Evolutionary conservation across 2,888 invertebrate genomes (phyloP), one percentile per base, ranked within the genome.

Genomic region (Zeuzera pyrina): DNA sequence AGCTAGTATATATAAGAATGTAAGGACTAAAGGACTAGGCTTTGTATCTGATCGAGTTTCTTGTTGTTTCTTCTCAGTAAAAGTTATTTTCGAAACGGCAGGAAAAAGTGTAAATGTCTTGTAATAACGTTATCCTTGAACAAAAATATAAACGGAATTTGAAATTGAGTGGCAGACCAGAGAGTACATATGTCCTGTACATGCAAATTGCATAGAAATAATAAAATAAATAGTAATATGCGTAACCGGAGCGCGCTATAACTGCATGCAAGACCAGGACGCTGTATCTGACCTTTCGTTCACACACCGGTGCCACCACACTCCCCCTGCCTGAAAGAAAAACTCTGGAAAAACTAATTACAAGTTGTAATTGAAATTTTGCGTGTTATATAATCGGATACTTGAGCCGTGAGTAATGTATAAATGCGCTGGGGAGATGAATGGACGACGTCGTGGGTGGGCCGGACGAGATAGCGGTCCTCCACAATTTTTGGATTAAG

Each of bases 291-390:
- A 21, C 42, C 33, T 69, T 68, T 50, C 60, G 31, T 56, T 74
- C 65, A 29, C 59, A 45, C 74, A 38, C 52, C 43, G 36, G 47
- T 53, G 53, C 65, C 70, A 56, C 71, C 71, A 64, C 69, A 52
- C 62, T 59, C 77, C 73, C 73, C 70, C 70, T 68, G 67, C 68
- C 70, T 71, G 78, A 81, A 84, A 84, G 84, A 84, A 84, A 84
- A 84, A 84, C 83, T 84, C 84, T 79, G 83, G 73, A 84, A 84
- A 84, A 84, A 84, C 84, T 84, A 84, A 84, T 84, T 84, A 84
- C 84, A 84, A 84, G 70, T 84, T 84, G 84, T 84, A 84, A 84
- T 84, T 84, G 84, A 84, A 84, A 84, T 84, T 84, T 84, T 84
- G 83, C 84, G 84, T 84, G 84, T 83, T 84, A 84, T 77, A 84